phyloP scores from a whole-genome alignment of 1,140 invertebrate species.

The Drosophila rhopaloa region DNA sequence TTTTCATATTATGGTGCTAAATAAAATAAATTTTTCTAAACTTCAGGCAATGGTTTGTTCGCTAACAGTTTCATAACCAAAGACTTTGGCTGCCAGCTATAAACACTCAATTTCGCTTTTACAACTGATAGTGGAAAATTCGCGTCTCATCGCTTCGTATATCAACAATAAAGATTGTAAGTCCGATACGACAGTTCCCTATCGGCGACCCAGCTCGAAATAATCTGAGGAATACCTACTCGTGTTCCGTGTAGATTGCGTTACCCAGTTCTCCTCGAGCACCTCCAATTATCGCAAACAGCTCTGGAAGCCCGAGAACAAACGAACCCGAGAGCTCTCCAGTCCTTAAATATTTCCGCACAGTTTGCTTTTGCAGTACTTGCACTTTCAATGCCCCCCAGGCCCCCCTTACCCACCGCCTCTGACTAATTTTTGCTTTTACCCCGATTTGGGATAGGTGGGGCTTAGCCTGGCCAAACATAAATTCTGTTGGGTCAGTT shows the following conservation, averaged over 20 bases:
- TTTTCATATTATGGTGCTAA: not conserved
- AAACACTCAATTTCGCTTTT: conserved; percentile 14
- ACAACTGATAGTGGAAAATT: conserved; percentile 32
- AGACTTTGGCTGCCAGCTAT: conserved; percentile 7
- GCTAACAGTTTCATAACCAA: not conserved
- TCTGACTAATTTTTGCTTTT: conserved; percentile 43
- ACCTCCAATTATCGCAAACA: conserved; percentile 45
- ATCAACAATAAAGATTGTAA: conserved; percentile 27
- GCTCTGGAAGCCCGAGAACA: conserved; percentile 47
- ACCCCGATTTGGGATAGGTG: conserved; percentile 8
- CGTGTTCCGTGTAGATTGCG: conserved; percentile 19
- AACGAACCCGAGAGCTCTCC: conserved; percentile 43
- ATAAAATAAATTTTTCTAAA: not conserved
- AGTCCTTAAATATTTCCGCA: conserved; percentile 79
- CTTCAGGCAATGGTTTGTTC: not conserved
- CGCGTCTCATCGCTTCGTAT: conserved; percentile 14
- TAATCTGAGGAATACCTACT: conserved; percentile 23
- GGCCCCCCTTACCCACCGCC: not conserved
- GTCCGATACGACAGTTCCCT: conserved; percentile 25
- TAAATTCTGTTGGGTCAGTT: conserved; percentile 64
- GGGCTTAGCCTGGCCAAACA: conserved; percentile 39
- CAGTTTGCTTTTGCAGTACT: conserved; percentile 73
- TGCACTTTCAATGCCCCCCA: conserved; percentile 59
- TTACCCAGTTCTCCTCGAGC: conserved; percentile 3
- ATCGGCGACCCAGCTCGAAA: conserved; percentile 13